phyloP scores from a whole-genome alignment of 2,888 invertebrate genomes.

The Dinocampus coccinellae region DNA sequence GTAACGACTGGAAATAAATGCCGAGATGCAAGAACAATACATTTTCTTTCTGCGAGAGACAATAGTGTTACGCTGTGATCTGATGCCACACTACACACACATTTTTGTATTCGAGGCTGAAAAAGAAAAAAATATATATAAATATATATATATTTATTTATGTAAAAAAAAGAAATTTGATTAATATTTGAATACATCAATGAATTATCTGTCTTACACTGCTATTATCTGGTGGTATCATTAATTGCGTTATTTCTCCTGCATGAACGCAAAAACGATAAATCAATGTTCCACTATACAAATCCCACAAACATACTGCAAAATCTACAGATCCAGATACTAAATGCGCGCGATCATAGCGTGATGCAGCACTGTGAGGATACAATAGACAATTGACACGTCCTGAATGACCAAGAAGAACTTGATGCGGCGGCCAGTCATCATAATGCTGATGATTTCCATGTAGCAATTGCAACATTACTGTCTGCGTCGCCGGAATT shows the following conservation, averaged over 20 bases:
- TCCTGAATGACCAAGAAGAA: constrained; percentile 90
- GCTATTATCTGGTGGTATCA: constrained; percentile 94
- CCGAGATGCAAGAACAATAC: constrained; percentile 92
- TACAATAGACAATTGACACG: constrained; percentile 95
- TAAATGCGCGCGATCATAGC: constrained; percentile 90
- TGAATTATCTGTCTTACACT: constrained; percentile 75
- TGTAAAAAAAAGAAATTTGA: too few relatives aligned
- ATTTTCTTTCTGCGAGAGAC: constrained; percentile 92
- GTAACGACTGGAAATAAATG: constrained; percentile 96
- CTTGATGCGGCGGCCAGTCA: constrained; percentile 91
- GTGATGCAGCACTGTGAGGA: constrained; percentile 90
- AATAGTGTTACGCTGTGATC: constrained; percentile 97
- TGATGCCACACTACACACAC: constrained; percentile 95
- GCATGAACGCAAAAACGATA: constrained; percentile 98
- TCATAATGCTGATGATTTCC: constrained; percentile 87
- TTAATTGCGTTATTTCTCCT: constrained; percentile 93
- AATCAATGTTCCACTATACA: constrained; percentile 88
- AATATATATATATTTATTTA: too few relatives aligned
- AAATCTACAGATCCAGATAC: constrained; percentile 98
- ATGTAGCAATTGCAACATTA: constrained; percentile 91
- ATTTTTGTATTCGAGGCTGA: constrained; percentile 91
- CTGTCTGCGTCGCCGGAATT: constrained; percentile 94
- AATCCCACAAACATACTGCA: constrained; percentile 96
- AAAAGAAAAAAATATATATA: constrained; percentile 52
- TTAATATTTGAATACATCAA: too few relatives aligned